A percentile compares a stretch with the other conserved stretches of the same genome.
Conservation (phyloP, 2,797 vertebrate species). For the Malacoraja senta region DNA sequence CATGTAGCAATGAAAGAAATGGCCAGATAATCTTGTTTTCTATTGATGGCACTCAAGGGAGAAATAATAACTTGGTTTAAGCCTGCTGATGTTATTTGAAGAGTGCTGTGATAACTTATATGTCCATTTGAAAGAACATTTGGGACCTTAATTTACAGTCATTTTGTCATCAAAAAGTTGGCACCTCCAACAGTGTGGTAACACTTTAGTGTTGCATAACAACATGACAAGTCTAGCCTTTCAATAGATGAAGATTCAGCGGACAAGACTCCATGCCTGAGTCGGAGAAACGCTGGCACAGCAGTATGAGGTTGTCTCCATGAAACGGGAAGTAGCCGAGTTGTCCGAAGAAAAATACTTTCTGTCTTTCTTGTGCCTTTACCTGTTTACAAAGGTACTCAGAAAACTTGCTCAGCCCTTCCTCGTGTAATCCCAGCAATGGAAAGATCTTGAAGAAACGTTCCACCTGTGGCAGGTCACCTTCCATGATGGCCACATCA, state of each 20-base stretch:
- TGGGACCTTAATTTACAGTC: not conserved
- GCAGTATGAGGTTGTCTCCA: too few species aligned
- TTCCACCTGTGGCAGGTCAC: conserved; percentile 85
- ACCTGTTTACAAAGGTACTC: conserved; percentile 94
- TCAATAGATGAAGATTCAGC: too few species aligned
- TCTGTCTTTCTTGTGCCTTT: not conserved
- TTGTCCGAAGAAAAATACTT: too few species aligned
- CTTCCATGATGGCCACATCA: conserved; percentile 73
- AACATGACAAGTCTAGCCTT: not conserved
- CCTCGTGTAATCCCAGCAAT: conserved; percentile 84
- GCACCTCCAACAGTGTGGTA: not conserved
- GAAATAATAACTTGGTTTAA: not conserved
- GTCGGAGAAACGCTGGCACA: too few species aligned
- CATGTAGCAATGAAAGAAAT: not conserved
- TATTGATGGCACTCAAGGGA: not conserved
- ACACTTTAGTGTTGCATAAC: not conserved
- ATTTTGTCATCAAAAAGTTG: not conserved
- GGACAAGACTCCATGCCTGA: too few species aligned
- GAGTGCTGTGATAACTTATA: not conserved
- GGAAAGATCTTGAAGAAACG: conserved; percentile 98
- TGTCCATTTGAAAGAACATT: not conserved
- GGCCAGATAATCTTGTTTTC: not conserved
- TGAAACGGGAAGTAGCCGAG: too few species aligned
- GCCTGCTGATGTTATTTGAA: not conserved
- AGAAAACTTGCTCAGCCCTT: conserved; percentile 87